Evolutionary conservation across 2,888 invertebrate species (phyloP), one percentile per base, ranked within the genome.

Genomic region (Syritta pipiens): DNA sequence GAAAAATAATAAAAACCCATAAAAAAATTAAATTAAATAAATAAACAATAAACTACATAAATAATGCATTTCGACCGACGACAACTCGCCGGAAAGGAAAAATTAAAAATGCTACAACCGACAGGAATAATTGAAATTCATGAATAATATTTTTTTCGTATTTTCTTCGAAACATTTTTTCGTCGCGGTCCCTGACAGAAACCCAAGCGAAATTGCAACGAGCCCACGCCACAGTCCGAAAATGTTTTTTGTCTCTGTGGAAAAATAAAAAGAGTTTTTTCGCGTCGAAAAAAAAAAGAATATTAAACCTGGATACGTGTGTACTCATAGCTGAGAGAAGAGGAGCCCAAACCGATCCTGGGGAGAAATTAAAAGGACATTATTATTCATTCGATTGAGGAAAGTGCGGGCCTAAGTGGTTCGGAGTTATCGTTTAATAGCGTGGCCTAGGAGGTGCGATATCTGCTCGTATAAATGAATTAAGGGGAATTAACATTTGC

Each of bases 351-450:
- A 26, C 26, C 48, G 57, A 28, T 67, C 46, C 60, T 59, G 59
- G 10, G 32, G 12, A 44, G 71, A 79, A 67, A 72, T 74, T 72
- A 68, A 72, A 79, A 76, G 79, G 67, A 74, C 57, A 67, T 79
- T 79, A 74, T 72, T 68, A 79, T 79, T 79, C 79, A 79, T 79
- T 79, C 79, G 79, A 74, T 74, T 79, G 67, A 68, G 79, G 79
- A 79, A 68, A 79, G 79, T 74, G 62, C 57, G 49, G 55, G 72
- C 72, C 60, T 79, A 72, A 79, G 72, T 79, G 71, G 32, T 77
- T 71, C 53, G 71, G 63, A 71, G 44, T 65, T 77, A 60, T 71
- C 65, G 77, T 63, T 77, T 65, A 60, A 77, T 55, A 65, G 65
- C 35, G 22, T 2, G 26, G 40, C 62, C 69, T 28, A 40, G 17